Conservation (phyloP, 2,888 invertebrate genomes). For the Lucinisca nassula region DNA sequence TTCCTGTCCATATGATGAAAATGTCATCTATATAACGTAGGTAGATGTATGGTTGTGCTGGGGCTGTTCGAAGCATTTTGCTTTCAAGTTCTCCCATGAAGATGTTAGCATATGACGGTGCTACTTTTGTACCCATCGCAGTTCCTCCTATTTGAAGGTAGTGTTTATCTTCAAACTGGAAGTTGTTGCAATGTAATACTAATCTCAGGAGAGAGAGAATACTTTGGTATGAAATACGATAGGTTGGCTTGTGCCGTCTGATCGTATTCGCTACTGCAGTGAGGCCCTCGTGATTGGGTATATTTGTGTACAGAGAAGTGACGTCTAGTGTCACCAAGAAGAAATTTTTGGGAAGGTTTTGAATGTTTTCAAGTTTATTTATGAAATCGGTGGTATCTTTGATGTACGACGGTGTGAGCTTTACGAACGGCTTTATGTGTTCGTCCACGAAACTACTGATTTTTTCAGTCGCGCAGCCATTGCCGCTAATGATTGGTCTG, state of each 20-base stretch:
- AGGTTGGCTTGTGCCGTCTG: neutral
- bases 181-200: conserved; percentile 22
- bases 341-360: neutral
- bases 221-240: neutral
- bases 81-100: conserved; percentile 45
- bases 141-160: conserved; percentile 49
- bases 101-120: conserved; percentile 46
- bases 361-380: neutral
- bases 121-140: conserved; percentile 52
- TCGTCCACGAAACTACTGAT: neutral
- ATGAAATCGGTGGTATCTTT: neutral
- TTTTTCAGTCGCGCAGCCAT: neutral
- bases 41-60: conserved; percentile 23
- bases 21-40: conserved; percentile 57
- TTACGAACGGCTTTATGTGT: neutral
- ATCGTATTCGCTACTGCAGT: neutral
- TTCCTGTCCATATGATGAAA: conserved; percentile 47
- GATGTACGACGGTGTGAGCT: neutral
- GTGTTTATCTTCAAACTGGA: conserved; percentile 30
- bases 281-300: conserved; percentile 30
- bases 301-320: conserved; percentile 21
- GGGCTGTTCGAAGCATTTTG: conserved; percentile 8
- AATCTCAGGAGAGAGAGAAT: neutral
- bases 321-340: conserved; percentile 28
- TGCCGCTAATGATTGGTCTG: neutral